Conservation (phyloP, 1,140 invertebrate genomes). For the Drosophila saltans region DNA sequence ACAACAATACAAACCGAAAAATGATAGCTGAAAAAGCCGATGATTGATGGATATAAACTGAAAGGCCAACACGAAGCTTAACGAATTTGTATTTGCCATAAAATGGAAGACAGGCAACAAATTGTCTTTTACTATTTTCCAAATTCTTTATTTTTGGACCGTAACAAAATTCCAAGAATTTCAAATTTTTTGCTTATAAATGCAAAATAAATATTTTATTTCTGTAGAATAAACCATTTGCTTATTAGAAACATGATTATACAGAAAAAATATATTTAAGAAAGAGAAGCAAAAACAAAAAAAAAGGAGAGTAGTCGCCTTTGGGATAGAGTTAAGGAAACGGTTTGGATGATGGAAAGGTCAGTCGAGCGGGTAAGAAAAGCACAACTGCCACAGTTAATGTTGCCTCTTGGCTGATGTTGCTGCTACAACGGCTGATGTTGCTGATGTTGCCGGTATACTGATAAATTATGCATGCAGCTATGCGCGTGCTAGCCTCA, state of each 20-base stretch:
- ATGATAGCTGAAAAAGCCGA: constrained; percentile 5
- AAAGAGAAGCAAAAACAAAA: not conserved
- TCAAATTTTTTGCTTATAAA: not conserved
- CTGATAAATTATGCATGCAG: constrained; percentile 77
- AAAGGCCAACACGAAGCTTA: not conserved
- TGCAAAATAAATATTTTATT: constrained; percentile 9
- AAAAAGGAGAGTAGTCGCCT: not conserved
- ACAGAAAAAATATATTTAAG: constrained; percentile 24
- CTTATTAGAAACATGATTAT: constrained; percentile 53
- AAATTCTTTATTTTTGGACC: not conserved
- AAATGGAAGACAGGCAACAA: constrained; percentile 4
- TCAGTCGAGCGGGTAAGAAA: constrained; percentile 44
- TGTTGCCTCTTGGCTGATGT: constrained; percentile 17
- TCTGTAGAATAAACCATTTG: constrained; percentile 27
- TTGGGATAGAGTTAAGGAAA: constrained; percentile 10
- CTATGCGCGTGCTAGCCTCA: constrained; percentile 76
- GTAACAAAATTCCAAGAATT: not conserved
- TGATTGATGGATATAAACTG: constrained; percentile 7
- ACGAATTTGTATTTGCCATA: constrained; percentile 1
- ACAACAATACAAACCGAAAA: constrained; percentile 8
- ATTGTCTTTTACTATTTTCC: not conserved
- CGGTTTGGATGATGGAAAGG: constrained; percentile 24
- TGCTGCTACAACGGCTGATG: constrained; percentile 6
- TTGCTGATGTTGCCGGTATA: constrained; percentile 14
- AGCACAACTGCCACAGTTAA: constrained; percentile 35